phyloP scores from a whole-genome alignment of 2,888 invertebrate genomes.

The Phortica magna region DNA sequence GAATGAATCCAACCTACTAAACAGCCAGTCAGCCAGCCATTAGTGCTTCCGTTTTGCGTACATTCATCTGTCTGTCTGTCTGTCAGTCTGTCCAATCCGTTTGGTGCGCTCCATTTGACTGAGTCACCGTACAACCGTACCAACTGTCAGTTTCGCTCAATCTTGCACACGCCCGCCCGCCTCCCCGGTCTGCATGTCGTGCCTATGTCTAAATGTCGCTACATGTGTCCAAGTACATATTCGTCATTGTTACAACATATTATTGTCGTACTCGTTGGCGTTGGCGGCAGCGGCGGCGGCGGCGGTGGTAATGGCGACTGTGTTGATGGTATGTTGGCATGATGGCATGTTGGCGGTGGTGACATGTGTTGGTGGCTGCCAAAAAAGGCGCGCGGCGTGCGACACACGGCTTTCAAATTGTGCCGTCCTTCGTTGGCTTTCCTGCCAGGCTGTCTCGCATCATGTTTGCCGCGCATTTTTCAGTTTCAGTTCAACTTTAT shows the following conservation, averaged over 20 bases:
- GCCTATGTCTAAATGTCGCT: slow-evolving; percentile 32
- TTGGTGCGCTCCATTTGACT: slow-evolving; percentile 5
- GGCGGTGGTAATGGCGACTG: neutral
- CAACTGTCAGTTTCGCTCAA: neutral
- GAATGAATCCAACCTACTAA: neutral
- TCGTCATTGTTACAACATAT: slow-evolving; percentile 26
- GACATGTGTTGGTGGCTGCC: neutral
- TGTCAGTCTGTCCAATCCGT: slow-evolving; percentile 5
- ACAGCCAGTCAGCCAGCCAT: neutral
- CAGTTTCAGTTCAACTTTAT: slow-evolving; percentile 12
- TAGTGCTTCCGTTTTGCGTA: neutral
- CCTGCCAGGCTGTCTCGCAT: slow-evolving; percentile 8
- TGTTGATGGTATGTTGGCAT: too few species aligned
- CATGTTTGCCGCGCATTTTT: slow-evolving; percentile 26
- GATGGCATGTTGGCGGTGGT: neutral
- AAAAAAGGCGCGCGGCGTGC: neutral
- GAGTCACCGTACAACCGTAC: neutral
- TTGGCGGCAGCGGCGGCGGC: too few species aligned
- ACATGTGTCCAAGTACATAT: slow-evolving; percentile 34
- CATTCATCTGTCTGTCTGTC: neutral
- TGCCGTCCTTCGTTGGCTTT: neutral
- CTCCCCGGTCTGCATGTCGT: neutral
- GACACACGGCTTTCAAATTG: neutral
- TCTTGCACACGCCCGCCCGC: neutral
- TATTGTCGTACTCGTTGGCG: slow-evolving; percentile 9